Conservation (phyloP, 1,140 invertebrate species). For the Cephus cinctus region DNA sequence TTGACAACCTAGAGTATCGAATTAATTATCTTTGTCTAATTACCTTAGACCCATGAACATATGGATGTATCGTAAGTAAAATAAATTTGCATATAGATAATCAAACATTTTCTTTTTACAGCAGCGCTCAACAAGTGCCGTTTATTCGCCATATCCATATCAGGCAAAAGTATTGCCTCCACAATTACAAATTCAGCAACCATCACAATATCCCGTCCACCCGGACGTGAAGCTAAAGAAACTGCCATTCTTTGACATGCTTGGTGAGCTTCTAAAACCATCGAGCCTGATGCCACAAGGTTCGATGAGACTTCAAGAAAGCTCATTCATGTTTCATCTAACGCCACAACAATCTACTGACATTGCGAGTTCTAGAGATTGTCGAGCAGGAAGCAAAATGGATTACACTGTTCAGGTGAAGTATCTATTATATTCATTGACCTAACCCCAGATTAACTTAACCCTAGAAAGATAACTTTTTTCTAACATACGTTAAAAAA, state of each 20-base stretch:
- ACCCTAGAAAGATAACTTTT: not conserved
- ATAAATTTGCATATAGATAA: too few relatives aligned
- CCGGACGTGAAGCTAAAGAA: constrained; percentile 89
- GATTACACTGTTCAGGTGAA: constrained; percentile 77
- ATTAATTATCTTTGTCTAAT: too few relatives aligned
- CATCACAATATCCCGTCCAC: constrained; percentile 69
- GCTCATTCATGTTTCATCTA: constrained; percentile 84
- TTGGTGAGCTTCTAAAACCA: constrained; percentile 85
- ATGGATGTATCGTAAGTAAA: too few relatives aligned
- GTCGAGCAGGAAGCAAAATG: constrained; percentile 67
- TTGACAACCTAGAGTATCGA: too few relatives aligned
- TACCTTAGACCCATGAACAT: too few relatives aligned
- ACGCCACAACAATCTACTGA: constrained; percentile 90
- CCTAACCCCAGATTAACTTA: not conserved
- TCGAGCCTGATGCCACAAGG: constrained; percentile 79
- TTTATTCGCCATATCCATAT: constrained; percentile 43
- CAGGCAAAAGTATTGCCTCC: constrained; percentile 39
- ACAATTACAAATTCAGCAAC: constrained; percentile 43
- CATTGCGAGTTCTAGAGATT: constrained; percentile 78
- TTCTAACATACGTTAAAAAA: too few relatives aligned
- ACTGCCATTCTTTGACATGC: constrained; percentile 90
- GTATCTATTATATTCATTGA: constrained; percentile 6
- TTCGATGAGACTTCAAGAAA: constrained; percentile 78
- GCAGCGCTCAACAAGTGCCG: constrained; percentile 35
- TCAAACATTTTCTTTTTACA: constrained; percentile 20